Conservation (phyloP, 2,113 vertebrate species). For the Gnathonemus longibarbis region DNA sequence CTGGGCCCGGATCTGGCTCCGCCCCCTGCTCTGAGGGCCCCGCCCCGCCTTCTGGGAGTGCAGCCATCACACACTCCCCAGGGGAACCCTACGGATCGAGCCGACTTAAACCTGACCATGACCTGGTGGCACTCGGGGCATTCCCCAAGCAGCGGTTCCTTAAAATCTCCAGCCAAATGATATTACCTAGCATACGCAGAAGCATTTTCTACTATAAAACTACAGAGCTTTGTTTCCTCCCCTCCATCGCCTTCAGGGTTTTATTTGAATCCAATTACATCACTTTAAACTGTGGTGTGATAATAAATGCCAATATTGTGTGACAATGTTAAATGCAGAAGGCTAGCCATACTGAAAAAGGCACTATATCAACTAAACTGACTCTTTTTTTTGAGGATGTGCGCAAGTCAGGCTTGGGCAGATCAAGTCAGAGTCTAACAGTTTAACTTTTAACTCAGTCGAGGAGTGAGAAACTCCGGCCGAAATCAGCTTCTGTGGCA, state of each 20-base stretch:
- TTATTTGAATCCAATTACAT: slow-evolving; percentile 24
- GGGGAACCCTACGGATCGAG: not conserved
- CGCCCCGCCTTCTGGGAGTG: not conserved
- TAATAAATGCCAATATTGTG: not conserved
- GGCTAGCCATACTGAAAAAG: not conserved
- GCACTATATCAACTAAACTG: not conserved
- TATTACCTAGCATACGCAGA: slow-evolving; percentile 53
- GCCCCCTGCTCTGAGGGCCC: slow-evolving; percentile 38
- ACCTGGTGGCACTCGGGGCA: not conserved
- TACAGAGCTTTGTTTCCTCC: not conserved
- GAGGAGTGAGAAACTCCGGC: not conserved
- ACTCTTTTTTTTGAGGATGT: not conserved
- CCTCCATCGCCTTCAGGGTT: slow-evolving; percentile 61
- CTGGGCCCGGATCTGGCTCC: slow-evolving; percentile 65
- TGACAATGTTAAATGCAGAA: not conserved
- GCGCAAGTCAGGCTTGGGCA: not conserved
- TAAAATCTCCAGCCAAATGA: not conserved
- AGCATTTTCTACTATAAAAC: slow-evolving; percentile 35
- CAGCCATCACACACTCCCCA: not conserved
- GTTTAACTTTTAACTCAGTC: slow-evolving; percentile 21
- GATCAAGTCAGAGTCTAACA: not conserved
- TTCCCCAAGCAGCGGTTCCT: not conserved
- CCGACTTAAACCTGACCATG: not conserved
- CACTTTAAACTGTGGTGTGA: not conserved
- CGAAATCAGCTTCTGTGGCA: not conserved